Evolutionary conservation across 2,888 invertebrate genomes (phyloP), one percentile per base, ranked within the genome.

Genomic region (Cartodere bifasciata): DNA sequence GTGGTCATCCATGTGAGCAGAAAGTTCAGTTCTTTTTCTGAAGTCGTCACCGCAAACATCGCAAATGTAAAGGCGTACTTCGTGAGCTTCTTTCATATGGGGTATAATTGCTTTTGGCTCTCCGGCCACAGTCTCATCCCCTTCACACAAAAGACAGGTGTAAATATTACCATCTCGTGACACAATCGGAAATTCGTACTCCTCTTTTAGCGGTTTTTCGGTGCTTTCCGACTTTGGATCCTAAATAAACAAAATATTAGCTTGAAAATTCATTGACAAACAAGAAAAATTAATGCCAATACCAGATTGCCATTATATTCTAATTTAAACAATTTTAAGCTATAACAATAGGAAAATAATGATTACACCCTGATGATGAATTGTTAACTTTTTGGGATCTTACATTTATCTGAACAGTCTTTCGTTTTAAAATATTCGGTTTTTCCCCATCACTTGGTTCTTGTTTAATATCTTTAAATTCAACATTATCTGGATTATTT

Each of bases 11-110:
- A 78, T 55, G 55, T 82, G 82, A 4, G 62, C 50, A 0, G 68
- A 68, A 4, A 78, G 62, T 33, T 75, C 74, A n/a, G 64, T 67
- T 11, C 77, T 60, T 42, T 70, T 73, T 25, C 68, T 56, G 48
- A 80, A 74, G 27, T 76, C 71, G 13, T 63, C 59, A 0, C 75
- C 75, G 47, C 84, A 84, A 4, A 74, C 57, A 35, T 72, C 72
- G 42, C 84, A 85, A 28, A 82, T 70, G 49, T 80, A 79, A 2
- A 79, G 48, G 0, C 75, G 63, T 0, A 70, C 62, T 28, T 71
- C 70, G 51, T 84, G 84, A 0, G 43, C 53, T 0, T 48, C 44
- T 48, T 70, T 72, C 46, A 81, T 55, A 42, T 84, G 83, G 0
- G 62, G 50, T 45, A 70, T 67, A 35, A 78, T 73, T 0, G 58